These are phyloP conservation scores for Drosophila recens DNA, from an alignment of 2,888 invertebrate genomes.

Conservation along the genomic window DNA sequence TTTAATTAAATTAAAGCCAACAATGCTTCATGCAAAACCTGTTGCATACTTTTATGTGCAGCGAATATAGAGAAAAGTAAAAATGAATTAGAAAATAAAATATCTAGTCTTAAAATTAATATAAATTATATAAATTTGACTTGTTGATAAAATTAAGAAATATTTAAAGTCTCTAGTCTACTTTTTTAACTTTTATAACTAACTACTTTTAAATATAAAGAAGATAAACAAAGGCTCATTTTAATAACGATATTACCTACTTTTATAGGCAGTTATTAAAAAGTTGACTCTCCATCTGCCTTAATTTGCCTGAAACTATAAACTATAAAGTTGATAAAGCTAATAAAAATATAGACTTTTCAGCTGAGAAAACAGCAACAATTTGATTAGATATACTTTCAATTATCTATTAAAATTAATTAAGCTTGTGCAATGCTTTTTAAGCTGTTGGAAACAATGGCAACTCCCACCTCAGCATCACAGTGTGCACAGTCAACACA, in stretches of 20 bases:
- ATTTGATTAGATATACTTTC: conserved; percentile 22
- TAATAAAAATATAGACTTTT: neutral
- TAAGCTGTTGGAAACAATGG: conserved; percentile 21
- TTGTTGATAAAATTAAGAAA: no score
- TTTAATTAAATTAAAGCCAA: neutral
- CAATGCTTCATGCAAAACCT: neutral
- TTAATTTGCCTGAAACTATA: neutral
- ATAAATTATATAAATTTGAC: no score
- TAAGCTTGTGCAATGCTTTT: conserved; percentile 17
- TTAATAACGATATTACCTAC: neutral
- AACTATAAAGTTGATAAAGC: conserved; percentile 1
- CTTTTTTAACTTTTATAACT: no score
- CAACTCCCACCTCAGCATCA: neutral
- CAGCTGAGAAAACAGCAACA: neutral
- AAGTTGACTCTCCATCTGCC: neutral
- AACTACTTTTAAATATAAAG: no score
- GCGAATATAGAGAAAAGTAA: no score
- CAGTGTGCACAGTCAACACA: conserved; percentile 9
- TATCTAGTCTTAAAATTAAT: no score
- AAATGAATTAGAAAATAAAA: no score
- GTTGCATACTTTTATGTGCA: neutral
- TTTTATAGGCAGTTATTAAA: neutral
- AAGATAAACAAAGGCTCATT: neutral
- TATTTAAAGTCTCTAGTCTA: no score
- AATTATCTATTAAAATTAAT: conserved; percentile 17